Evolutionary conservation across 2,113 vertebrate genomes (phyloP).

Genomic region (Bujurquina vittata): DNA sequence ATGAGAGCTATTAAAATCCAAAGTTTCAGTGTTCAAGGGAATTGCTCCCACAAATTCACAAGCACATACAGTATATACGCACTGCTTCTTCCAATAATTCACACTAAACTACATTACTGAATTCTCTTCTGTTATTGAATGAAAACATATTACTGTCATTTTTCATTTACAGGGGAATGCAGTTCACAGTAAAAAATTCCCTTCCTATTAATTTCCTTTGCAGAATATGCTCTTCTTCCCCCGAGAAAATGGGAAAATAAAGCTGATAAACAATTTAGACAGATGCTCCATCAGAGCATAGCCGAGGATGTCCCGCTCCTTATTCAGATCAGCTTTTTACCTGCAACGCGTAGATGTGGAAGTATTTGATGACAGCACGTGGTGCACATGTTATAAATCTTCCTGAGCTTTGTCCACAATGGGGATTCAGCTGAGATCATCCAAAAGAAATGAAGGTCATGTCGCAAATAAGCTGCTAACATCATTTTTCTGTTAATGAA

Average conservation of each 20-base stretch:
- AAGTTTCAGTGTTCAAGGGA: background rate
- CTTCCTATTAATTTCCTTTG: conserved; percentile 55
- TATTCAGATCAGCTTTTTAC: conserved; percentile 54
- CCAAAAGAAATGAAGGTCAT: background rate
- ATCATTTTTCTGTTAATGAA: background rate
- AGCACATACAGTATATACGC: background rate
- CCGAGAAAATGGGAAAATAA: conserved; percentile 45
- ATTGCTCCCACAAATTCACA: background rate
- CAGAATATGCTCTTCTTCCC: conserved; percentile 35
- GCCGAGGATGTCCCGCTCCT: conserved; percentile 24
- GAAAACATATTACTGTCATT: conserved; percentile 58
- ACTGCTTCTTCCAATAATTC: conserved; percentile 32
- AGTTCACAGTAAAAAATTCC: conserved; percentile 44
- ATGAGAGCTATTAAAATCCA: background rate
- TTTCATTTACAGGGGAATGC: conserved; percentile 48
- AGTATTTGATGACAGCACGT: conserved; percentile 13
- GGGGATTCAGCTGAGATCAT: background rate
- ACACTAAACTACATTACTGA: conserved; percentile 47
- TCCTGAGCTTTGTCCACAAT: conserved; percentile 22
- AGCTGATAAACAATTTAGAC: conserved; percentile 60
- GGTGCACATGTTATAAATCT: conserved; percentile 5
- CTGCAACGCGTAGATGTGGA: conserved; percentile 20
- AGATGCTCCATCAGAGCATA: conserved; percentile 52
- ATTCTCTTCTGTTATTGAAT: conserved; percentile 61
- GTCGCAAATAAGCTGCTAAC: background rate